These are phyloP conservation scores for Drosophila ohnishii DNA, from an alignment of 1,140 invertebrate species.

Conservation along the genomic window DNA sequence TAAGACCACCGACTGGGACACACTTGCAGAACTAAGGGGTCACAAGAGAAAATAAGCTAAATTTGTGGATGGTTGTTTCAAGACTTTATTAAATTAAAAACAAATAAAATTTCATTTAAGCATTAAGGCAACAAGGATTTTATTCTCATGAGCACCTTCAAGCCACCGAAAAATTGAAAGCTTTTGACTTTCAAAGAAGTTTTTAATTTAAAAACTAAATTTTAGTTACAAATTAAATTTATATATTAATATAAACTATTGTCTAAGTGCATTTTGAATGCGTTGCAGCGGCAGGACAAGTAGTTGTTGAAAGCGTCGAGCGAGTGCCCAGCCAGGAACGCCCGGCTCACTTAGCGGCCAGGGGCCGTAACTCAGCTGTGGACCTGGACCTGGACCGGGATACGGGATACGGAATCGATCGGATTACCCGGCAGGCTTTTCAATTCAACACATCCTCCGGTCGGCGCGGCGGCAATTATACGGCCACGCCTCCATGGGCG, in stretches of 20 bases:
- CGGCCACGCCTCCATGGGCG: constrained; percentile 43
- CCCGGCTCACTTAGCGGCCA: constrained; percentile 64
- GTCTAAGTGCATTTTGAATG: constrained; percentile 17
- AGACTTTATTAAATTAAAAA: too few relatives aligned
- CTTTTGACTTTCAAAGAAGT: background rate
- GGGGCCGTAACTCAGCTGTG: constrained; percentile 60
- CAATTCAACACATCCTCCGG: constrained; percentile 78
- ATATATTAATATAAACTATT: background rate
- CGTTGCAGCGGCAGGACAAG: constrained; percentile 42
- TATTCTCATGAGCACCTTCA: too few relatives aligned
- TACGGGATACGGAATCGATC: constrained; percentile 47
- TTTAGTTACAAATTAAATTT: too few relatives aligned
- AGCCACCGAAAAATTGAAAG: background rate
- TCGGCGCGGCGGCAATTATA: constrained; percentile 64
- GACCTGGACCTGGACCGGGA: constrained; percentile 1
- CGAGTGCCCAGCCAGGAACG: constrained; percentile 56
- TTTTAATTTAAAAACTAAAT: background rate
- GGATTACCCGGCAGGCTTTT: constrained; percentile 80
- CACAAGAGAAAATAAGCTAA: background rate
- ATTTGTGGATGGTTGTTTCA: background rate
- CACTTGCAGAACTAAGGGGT: constrained; percentile 8
- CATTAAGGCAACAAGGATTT: too few relatives aligned
- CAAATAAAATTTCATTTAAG: too few relatives aligned
- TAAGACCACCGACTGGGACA: constrained; percentile 72
- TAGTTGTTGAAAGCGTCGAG: constrained; percentile 80